These are phyloP conservation scores for Maconellicoccus hirsutus DNA, from an alignment of 1,140 invertebrate genomes.

Conservation along the genomic window DNA sequence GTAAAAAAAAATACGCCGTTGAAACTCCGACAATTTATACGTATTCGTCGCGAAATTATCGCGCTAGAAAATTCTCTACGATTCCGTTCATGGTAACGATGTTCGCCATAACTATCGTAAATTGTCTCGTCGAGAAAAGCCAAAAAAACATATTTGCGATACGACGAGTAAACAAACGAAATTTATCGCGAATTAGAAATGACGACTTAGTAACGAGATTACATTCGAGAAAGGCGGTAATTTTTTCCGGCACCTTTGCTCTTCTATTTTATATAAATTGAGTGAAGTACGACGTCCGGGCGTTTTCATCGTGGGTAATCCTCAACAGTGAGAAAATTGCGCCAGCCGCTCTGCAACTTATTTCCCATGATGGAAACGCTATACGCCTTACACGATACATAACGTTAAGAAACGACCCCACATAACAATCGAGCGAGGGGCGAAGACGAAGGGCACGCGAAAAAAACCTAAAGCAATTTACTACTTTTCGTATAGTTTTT, in stretches of 20 bases:
- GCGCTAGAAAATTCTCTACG: too few relatives aligned
- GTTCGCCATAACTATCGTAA: background rate
- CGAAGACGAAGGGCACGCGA: too few relatives aligned
- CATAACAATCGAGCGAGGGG: too few relatives aligned
- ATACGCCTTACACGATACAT: too few relatives aligned
- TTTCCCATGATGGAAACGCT: background rate
- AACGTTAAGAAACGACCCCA: too few relatives aligned
- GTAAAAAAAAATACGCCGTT: too few relatives aligned
- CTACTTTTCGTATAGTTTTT: background rate
- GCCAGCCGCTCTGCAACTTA: constrained; percentile 1
- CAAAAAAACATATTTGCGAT: too few relatives aligned
- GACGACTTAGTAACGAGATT: background rate
- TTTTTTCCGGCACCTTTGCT: background rate
- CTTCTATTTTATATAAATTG: background rate
- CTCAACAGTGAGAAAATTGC: constrained; percentile 3
- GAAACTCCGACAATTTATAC: too few relatives aligned
- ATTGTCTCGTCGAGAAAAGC: background rate
- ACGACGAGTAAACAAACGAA: background rate
- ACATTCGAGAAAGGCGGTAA: background rate
- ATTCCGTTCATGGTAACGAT: too few relatives aligned
- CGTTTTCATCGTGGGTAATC: background rate
- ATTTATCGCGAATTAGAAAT: constrained; percentile 5
- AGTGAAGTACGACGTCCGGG: background rate
- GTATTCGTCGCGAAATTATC: too few relatives aligned
- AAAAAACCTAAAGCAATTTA: constrained; percentile 3